These are phyloP conservation scores for Caenorhabditis tropicalis DNA, from an alignment of 1,140 invertebrate genomes.

Conservation along the genomic window DNA sequence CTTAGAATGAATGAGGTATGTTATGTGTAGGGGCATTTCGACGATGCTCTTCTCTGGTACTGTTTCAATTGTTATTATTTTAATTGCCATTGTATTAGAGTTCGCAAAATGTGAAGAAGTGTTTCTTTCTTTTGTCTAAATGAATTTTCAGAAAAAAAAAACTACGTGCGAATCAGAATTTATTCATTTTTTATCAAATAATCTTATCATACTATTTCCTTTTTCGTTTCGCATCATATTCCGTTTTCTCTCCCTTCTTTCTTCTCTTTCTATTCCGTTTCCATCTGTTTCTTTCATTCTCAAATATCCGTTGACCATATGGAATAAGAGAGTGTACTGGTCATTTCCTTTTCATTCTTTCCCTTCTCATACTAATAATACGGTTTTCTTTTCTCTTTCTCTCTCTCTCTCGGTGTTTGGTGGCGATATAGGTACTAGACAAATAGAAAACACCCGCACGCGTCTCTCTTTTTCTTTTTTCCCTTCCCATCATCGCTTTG, in stretches of 20 bases:
- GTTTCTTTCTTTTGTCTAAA: no score
- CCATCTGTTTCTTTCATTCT: slow-evolving; percentile 34
- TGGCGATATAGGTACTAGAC: slow-evolving; percentile 3
- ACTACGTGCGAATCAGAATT: no score
- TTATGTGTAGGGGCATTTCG: no score
- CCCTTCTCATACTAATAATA: slow-evolving; percentile 29
- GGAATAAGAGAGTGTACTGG: not conserved
- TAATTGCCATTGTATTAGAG: no score
- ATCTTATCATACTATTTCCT: not conserved
- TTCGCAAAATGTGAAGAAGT: no score
- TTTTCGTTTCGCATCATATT: not conserved
- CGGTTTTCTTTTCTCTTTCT: not conserved
- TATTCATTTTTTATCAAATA: no score
- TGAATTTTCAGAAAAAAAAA: no score
- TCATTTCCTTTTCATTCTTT: not conserved
- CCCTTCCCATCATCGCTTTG: not conserved
- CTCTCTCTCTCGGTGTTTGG: not conserved
- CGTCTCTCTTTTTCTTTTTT: not conserved
- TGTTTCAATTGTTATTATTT: no score
- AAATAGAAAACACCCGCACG: not conserved
- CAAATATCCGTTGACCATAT: slow-evolving; percentile 26
- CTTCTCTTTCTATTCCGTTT: not conserved
- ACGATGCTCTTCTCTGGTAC: no score
- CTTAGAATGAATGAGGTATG: no score
- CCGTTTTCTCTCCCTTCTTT: not conserved